phyloP scores from a whole-genome alignment of 2,113 vertebrate species.

The Leptobrachium ailaonicum region DNA sequence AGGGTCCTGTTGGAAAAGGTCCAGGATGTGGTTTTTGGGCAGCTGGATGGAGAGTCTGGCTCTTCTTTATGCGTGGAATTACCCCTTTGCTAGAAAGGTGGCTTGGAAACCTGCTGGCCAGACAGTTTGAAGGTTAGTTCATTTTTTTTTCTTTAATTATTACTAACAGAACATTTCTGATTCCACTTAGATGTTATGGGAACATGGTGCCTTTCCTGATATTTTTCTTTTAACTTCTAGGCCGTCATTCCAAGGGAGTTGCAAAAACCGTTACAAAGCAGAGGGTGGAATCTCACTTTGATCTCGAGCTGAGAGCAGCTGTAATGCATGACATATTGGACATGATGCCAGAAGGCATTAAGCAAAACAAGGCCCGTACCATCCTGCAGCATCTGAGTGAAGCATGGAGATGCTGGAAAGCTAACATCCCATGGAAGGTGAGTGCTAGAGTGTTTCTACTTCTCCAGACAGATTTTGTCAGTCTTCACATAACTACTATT shows the following conservation, averaged over 20 bases:
- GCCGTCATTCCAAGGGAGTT: conserved; percentile 96
- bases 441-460: background rate
- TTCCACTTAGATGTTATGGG: no score
- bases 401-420: conserved; percentile 99
- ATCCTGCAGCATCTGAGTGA: conserved; percentile 97
- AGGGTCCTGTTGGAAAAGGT: conserved; percentile 98
- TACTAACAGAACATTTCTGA: background rate
- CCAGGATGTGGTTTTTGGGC: conserved; percentile 99
- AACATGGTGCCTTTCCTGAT: no score
- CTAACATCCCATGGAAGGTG: conserved; percentile 98
- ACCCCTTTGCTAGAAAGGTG: conserved; percentile 94
- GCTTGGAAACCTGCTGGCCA: conserved; percentile 96
- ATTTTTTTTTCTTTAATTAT: background rate
- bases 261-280: conserved; percentile 98
- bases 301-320: conserved; percentile 93
- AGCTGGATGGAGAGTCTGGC: conserved; percentile 97
- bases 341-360: conserved; percentile 99
- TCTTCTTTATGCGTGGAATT: conserved; percentile 98
- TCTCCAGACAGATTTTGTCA: no score
- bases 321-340: conserved; percentile 99
- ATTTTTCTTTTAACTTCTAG: conserved; percentile 59
- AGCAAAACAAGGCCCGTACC: conserved; percentile 98
- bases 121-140: conserved; percentile 94
- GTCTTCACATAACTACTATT: no score
- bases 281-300: conserved; percentile 97